Evolutionary conservation across 1,140 invertebrate species (phyloP).

Genomic region (Papilio aristodemus): DNA sequence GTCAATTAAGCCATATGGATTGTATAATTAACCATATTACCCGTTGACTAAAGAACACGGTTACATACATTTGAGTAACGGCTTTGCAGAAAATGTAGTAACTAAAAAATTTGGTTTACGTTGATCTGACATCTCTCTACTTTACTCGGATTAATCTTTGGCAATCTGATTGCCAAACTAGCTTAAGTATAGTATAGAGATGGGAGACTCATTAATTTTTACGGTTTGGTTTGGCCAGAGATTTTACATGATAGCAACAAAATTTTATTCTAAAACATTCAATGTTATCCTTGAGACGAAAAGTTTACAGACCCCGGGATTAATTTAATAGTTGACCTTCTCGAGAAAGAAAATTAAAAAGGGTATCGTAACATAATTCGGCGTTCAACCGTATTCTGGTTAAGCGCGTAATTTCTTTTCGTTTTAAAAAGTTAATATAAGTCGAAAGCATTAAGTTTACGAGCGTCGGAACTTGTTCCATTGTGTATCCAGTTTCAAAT

Average conservation of each 20-base stretch:
- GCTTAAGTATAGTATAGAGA: no score
- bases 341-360: slow-evolving; percentile 30
- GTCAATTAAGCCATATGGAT: slow-evolving; percentile 55
- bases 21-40: slow-evolving; percentile 60
- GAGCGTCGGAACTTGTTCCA: slow-evolving; percentile 39
- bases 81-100: neutral
- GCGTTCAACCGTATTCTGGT: slow-evolving; percentile 14
- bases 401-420: slow-evolving; percentile 27
- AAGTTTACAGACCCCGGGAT: neutral
- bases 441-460: slow-evolving; percentile 32
- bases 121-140: neutral
- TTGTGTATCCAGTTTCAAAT: slow-evolving; percentile 42
- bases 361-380: slow-evolving; percentile 30
- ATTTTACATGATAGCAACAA: no score
- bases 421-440: slow-evolving; percentile 33
- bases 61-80: neutral
- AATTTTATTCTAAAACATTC: no score
- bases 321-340: slow-evolving; percentile 6
- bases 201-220: no score
- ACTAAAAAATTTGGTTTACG: neutral
- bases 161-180: no score
- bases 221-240: no score
- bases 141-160: no score
- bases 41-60: slow-evolving; percentile 42
- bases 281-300: neutral